phyloP scores from a whole-genome alignment of 2,113 vertebrate species.

The Lynx canadensis region DNA sequence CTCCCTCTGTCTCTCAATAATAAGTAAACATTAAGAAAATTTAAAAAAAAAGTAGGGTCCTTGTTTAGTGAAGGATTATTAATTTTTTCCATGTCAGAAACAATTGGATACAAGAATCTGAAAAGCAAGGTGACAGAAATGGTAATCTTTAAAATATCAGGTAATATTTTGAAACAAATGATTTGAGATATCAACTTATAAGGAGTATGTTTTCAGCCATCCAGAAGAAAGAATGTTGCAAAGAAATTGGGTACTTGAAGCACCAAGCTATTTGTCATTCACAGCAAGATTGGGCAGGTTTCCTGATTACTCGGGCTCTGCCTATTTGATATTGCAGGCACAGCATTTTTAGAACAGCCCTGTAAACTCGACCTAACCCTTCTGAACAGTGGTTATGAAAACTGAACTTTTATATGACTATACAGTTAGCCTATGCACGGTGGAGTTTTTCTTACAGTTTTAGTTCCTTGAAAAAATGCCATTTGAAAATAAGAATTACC shows the following conservation, averaged over 20 bases:
- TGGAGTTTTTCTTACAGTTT: neutral
- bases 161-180: neutral
- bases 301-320: neutral
- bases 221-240: neutral
- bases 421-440: neutral
- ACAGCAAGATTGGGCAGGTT: neutral
- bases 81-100: neutral
- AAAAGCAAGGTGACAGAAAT: neutral
- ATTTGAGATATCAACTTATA: neutral
- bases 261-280: neutral
- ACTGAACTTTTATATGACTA: neutral
- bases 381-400: neutral
- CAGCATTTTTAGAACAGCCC: neutral
- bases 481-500: slow-evolving; percentile 65
- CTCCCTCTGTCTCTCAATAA: too few relatives aligned
- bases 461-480: slow-evolving; percentile 33
- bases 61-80: neutral
- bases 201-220: neutral
- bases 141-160: neutral
- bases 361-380: neutral
- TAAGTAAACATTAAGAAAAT: too few relatives aligned
- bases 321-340: neutral
- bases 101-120: neutral
- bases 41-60: neutral
- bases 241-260: neutral